Conservation (phyloP, 1,140 invertebrate genomes). For the Bombus superbus region DNA sequence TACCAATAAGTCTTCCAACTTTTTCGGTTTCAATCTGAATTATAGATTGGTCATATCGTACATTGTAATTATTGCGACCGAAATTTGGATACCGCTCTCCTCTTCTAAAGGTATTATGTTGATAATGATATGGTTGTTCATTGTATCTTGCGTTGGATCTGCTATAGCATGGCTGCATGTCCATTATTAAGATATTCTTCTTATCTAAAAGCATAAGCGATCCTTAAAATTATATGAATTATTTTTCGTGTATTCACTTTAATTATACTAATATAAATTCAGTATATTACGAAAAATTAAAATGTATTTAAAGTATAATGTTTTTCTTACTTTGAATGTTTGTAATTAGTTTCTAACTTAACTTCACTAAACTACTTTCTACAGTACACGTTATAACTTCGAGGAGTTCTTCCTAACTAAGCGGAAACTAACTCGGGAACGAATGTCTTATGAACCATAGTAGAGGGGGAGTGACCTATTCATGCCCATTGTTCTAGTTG, state of each 20-base stretch:
- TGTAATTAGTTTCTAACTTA: no score
- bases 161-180: no score
- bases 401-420: no score
- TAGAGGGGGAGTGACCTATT: no score
- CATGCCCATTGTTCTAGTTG: no score
- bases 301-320: background rate
- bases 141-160: no score
- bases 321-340: background rate
- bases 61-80: background rate
- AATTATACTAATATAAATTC: background rate
- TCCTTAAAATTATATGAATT: background rate
- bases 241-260: background rate
- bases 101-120: background rate
- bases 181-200: no score
- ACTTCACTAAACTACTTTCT: no score
- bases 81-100: background rate
- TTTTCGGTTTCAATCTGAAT: slow-evolving; percentile 66
- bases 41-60: background rate
- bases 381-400: rapidly evolving
- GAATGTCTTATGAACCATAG: rapidly evolving
- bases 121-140: no score
- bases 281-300: background rate
- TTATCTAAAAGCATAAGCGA: background rate
- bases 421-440: no score
- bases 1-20: slow-evolving; percentile 84